Conservation (phyloP, 2,113 vertebrate genomes). For the Microtus oregoni region DNA sequence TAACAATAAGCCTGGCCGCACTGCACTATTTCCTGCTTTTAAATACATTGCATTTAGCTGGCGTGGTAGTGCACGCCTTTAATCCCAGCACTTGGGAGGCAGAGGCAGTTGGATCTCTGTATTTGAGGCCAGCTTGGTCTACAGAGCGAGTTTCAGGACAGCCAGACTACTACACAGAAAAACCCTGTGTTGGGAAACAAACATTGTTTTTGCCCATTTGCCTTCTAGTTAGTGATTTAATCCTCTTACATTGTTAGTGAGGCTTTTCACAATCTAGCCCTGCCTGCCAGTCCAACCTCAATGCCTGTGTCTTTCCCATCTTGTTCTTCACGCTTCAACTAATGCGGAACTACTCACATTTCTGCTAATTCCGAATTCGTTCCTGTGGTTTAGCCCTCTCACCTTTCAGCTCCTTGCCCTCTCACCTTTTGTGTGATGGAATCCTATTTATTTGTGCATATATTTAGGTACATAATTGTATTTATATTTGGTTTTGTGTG, state of each 20-base stretch:
- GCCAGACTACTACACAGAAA: no score
- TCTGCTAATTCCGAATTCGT: background rate
- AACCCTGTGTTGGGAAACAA: no score
- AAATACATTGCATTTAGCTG: background rate
- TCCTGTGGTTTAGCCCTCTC: background rate
- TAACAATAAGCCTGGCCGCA: background rate
- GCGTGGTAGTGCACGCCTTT: no score
- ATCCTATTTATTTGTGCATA: background rate
- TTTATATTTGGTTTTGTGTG: no score
- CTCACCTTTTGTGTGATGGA: background rate
- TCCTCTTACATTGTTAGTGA: background rate
- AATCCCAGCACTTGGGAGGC: no score
- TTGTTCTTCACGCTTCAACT: background rate
- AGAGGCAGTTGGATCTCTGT: no score
- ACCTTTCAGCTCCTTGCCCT: background rate
- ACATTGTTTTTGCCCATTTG: background rate
- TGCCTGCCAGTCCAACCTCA: background rate
- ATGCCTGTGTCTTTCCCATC: background rate
- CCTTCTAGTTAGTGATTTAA: background rate
- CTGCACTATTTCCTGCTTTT: background rate
- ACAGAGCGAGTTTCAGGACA: no score
- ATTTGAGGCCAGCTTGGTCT: no score
- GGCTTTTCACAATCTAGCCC: background rate
- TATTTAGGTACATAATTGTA: background rate
- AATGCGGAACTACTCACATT: background rate